phyloP scores from a whole-genome alignment of 1,140 invertebrate species.

The Drosophila mauritiana region DNA sequence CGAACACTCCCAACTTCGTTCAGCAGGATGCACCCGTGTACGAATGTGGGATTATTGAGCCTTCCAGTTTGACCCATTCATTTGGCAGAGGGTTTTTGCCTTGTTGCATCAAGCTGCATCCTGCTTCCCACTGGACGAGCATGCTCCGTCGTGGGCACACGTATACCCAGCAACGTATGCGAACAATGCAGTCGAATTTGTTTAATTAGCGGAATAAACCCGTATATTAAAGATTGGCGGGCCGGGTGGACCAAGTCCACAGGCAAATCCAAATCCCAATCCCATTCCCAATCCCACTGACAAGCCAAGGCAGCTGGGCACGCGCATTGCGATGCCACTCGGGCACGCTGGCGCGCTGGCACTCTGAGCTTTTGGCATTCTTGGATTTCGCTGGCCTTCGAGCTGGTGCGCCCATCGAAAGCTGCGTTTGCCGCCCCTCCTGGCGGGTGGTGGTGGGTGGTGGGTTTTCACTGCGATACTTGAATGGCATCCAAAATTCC shows the following conservation, averaged over 20 bases:
- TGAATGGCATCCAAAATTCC: conserved; percentile 63
- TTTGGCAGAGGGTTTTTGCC: too few species aligned
- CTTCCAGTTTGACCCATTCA: too few species aligned
- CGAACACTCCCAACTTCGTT: not conserved
- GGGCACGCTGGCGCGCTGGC: not conserved
- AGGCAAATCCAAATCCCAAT: not conserved
- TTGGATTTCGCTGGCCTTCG: too few species aligned
- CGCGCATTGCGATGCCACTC: conserved; percentile 40
- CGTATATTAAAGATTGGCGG: conserved; percentile 47
- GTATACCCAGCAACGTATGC: conserved; percentile 9
- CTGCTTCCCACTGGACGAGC: too few species aligned
- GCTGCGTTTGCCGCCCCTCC: conserved; percentile 11
- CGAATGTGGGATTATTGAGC: too few species aligned
- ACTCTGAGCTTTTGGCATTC: not conserved
- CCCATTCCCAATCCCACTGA: conserved; percentile 28
- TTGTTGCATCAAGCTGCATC: too few species aligned
- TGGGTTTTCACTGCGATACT: conserved; percentile 20
- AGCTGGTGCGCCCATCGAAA: too few species aligned
- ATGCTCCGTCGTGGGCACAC: too few species aligned
- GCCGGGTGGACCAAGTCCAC: conserved; percentile 19
- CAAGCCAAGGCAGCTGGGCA: conserved; percentile 78
- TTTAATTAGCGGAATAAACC: conserved; percentile 73
- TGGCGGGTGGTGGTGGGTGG: not conserved
- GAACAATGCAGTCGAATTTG: conserved; percentile 72
- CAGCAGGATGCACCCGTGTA: too few species aligned